A percentile compares a stretch with the other conserved stretches of the same genome.
Evolutionary conservation across 2,113 vertebrate species (phyloP).

Genomic region (Callospermophilus lateralis): DNA sequence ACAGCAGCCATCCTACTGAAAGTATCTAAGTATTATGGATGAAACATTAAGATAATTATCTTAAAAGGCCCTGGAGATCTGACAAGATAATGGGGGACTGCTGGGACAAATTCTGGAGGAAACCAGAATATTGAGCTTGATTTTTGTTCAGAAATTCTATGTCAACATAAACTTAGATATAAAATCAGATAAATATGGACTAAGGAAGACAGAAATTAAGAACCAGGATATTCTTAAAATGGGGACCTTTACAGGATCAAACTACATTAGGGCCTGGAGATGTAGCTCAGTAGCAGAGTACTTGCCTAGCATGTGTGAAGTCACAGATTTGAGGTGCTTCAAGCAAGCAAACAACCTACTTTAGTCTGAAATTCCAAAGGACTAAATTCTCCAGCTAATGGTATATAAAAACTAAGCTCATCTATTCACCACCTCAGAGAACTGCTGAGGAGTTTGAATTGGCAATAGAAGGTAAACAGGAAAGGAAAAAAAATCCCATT

Average conservation of each 20-base stretch:
- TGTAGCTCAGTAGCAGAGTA: too few species aligned
- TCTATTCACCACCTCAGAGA: neutral
- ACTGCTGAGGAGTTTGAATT: neutral
- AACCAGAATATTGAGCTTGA: slow-evolving; percentile 34
- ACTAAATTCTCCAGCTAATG: neutral
- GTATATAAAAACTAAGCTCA: slow-evolving; percentile 11
- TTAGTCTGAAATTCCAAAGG: neutral
- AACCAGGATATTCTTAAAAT: neutral
- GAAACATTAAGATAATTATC: slow-evolving; percentile 69
- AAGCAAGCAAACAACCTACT: neutral
- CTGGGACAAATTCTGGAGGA: slow-evolving; percentile 41
- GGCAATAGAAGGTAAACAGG: neutral
- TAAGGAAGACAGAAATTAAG: slow-evolving; percentile 19
- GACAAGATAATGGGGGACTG: neutral
- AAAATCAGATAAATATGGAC: neutral
- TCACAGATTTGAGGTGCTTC: too few species aligned
- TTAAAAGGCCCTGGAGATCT: slow-evolving; percentile 54
- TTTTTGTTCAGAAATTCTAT: slow-evolving; percentile 26
- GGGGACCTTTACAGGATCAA: neutral
- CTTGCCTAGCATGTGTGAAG: too few species aligned
- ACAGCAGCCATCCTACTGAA: slow-evolving; percentile 54
- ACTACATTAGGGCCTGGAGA: too few species aligned
- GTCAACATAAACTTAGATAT: neutral
- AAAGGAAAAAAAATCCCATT: neutral
- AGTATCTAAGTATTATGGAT: slow-evolving; percentile 67